Base-by-base conservation (phyloP, 2,888 invertebrate species). In the Hirtodrosophila alboralis region DNA sequence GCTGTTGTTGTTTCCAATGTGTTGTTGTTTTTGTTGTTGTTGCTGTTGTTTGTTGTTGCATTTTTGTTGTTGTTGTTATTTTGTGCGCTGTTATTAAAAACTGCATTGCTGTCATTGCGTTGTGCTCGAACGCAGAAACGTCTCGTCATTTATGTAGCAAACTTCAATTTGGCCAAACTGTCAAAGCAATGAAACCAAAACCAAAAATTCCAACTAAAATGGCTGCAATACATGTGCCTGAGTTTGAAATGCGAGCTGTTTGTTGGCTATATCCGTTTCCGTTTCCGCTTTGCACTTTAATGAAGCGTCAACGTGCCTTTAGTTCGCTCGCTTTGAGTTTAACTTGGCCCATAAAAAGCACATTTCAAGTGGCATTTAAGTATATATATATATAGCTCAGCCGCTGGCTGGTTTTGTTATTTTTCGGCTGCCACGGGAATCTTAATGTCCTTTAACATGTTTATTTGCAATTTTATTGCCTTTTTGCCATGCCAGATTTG, bases 111-210 rank as follows among this genome's bases (percentile, higher is more conserved):
- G 71, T 80, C 86, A 85, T 88, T 75, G 73, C 64, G 63, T 69
- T 66, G 79, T 69, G 61, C 43, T 51, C 64, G 66, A 77, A 59
- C 65, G 64, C 65, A 73, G 57, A 68, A 65, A 64, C 72, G 65
- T 68, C 74, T 75, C 86, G 86, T 86, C 86, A 86, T 86, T 86
- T 87, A 86, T 85, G 66, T 61, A 48, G 61, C 52, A 52, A 64
- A 57, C 70, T 64, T 68, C 60, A 57, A 52, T 68, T 70, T 79
- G 48, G 59, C 59, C 68, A 56, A 54, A 41, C 30, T 57, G 62
- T 68, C 68, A 61, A 75, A 65, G 67, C 67, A 59, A 58, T 62
- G 53, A 61, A 63, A 49, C 40, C 58, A 48, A 48, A 57, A 53
- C 31, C 63, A 62, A 28, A 23, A 36, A 45, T 13, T 13, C 51